Evolutionary conservation across 2,113 vertebrate genomes (phyloP).

Genomic region (Dipodomys merriami): DNA sequence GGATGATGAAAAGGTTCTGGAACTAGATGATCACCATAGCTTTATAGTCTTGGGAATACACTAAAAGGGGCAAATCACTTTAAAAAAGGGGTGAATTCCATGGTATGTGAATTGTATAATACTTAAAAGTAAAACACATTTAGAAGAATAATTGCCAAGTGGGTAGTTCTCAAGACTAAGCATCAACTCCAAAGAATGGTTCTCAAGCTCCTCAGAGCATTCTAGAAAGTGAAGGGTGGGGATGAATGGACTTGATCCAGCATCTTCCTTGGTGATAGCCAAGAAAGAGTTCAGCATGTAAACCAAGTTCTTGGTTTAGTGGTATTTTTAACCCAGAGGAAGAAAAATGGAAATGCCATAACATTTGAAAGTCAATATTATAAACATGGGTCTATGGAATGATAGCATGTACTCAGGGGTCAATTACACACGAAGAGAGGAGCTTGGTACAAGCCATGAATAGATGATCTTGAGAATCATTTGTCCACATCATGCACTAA

Average conservation of each 20-base stretch:
- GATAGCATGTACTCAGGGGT: neutral
- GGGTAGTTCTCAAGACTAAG: neutral
- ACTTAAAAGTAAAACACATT: constrained; percentile 34
- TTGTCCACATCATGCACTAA: neutral
- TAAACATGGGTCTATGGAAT: neutral
- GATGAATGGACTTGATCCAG: neutral
- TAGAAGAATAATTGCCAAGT: neutral
- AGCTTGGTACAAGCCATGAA: neutral
- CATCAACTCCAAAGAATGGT: neutral
- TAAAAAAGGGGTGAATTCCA: neutral
- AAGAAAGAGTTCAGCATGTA: neutral
- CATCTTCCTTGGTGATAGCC: neutral
- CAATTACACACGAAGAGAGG: neutral
- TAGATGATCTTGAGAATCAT: neutral
- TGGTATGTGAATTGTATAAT: neutral
- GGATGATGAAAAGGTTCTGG: neutral
- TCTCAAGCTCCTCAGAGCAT: neutral
- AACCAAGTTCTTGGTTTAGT: neutral
- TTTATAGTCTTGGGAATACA: neutral
- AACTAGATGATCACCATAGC: neutral
- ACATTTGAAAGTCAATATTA: neutral
- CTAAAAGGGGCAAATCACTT: neutral
- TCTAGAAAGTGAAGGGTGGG: neutral
- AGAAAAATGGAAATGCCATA: constrained; percentile 29
- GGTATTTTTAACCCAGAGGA: constrained; percentile 18